These are phyloP conservation scores for Centroberyx gerrardi DNA, from an alignment of 2,797 vertebrate genomes.

Conservation along the genomic window DNA sequence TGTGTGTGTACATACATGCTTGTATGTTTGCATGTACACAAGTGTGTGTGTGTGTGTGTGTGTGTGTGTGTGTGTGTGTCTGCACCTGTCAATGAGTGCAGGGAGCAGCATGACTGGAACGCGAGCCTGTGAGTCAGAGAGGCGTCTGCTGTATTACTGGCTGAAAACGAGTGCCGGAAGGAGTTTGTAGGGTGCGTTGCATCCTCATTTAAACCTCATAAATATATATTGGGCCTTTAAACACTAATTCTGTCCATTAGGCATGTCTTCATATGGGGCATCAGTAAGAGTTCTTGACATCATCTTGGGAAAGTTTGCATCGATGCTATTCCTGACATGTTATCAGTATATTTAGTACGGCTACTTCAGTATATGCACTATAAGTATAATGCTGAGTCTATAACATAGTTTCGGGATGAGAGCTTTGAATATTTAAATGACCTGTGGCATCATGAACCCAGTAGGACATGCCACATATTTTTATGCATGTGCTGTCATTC, in stretches of 20 bases:
- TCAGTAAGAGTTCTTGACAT: constrained; percentile 11
- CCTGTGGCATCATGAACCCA: not conserved
- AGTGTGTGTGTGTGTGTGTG: constrained; percentile 15
- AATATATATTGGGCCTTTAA: constrained; percentile 44
- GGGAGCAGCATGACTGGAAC: constrained; percentile 33
- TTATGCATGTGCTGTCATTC: not conserved
- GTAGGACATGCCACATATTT: not conserved
- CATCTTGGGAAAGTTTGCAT: constrained; percentile 22
- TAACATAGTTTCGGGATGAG: constrained; percentile 10
- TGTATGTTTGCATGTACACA: not conserved
- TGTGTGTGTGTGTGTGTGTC: constrained; percentile 6
- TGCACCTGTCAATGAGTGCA: constrained; percentile 51
- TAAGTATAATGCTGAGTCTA: not conserved
- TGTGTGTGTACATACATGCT: not conserved
- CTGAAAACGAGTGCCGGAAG: constrained; percentile 40
- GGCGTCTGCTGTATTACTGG: constrained; percentile 26
- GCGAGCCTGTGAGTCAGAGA: constrained; percentile 27
- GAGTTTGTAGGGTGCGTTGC: constrained; percentile 25
- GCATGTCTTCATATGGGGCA: not conserved
- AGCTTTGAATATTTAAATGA: constrained; percentile 12
- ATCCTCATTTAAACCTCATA: constrained; percentile 56
- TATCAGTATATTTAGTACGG: not conserved
- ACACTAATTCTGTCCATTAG: constrained; percentile 27
- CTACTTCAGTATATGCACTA: not conserved
- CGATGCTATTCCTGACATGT: constrained; percentile 11